Base-by-base conservation (phyloP, 2,888 invertebrate species). In the Reticulitermes lucifugus region DNA sequence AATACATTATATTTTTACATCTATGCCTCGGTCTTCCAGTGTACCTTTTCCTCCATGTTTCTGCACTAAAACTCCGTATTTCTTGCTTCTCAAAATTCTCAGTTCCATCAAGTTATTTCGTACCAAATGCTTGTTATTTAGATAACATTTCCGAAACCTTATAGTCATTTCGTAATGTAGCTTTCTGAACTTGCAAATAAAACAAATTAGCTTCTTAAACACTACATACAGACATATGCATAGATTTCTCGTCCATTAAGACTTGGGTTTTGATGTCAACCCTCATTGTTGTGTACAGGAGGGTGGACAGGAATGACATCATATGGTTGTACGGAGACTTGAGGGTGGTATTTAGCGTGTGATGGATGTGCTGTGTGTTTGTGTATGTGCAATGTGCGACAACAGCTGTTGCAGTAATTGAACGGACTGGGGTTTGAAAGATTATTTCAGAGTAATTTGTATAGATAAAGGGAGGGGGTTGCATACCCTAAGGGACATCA, bases 401-500 rank as follows among this genome's bases (percentile, higher is more conserved):
- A 81, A 81, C 81, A 81, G 41, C 81, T 81, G 81, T 70, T 81
- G 70, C 70, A 43, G 81, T 81, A 81, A 81, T 81, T 81, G 81
- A 70, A 81, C 70, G 65, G 70, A 55, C 4, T 43, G 81, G n/a
- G 81, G 70, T 10, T 46, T 60, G 81, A 10, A 70, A 70, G 81
- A 81, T 81, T 81, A 81, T 81, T 81, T 81, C 81, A 81, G 81
- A 81, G 81, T 70, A 81, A 81, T 81, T 81, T 81, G 81, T 81
- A 81, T 46, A 81, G 81, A 60, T 80, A 80, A 46, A 80, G 81
- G 70, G 81, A 25, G 43, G 73, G 7, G 35, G 73, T 65, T 65
- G 25, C 73, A 73, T 41, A 46, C 77, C 77, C 77, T 77, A 9
- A 65, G 81, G 65, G 81, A 65, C 70, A 81, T 81, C 81, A 81